A percentile compares a stretch with the other conserved stretches of the same genome.
These are phyloP conservation scores for Proisotoma minuta DNA, from an alignment of 2,888 invertebrate species.

Conservation along the genomic window DNA sequence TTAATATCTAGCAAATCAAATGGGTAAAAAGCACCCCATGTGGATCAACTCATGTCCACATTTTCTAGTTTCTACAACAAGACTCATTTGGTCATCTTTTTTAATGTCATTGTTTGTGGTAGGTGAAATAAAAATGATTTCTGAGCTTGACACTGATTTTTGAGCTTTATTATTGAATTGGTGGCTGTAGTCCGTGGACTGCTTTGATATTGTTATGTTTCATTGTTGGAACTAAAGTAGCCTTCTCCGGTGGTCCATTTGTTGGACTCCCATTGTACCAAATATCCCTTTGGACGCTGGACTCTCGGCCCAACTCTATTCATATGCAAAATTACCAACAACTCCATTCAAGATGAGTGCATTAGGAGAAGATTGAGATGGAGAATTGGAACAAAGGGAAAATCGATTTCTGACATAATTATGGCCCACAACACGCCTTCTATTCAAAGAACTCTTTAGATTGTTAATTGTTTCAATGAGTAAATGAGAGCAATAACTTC, in stretches of 20 bases:
- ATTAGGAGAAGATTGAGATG: conserved; percentile 8
- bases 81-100: neutral
- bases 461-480: conserved; percentile 18
- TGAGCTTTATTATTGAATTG: neutral
- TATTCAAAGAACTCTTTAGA: conserved; percentile 42
- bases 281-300: neutral
- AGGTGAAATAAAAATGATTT: neutral
- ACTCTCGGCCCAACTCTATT: conserved; percentile 30
- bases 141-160: neutral
- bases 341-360: conserved; percentile 12
- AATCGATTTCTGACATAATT: conserved; percentile 48
- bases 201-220: conserved; percentile 15
- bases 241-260: conserved; percentile 14
- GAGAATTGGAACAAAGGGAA: conserved; percentile 9
- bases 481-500: no score
- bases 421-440: conserved; percentile 47
- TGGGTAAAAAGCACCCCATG: conserved; percentile 14
- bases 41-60: neutral
- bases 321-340: conserved; percentile 45
- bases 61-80: neutral
- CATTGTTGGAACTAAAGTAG: conserved; percentile 12
- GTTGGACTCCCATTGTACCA: neutral
- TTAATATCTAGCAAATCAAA: neutral
- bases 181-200: neutral
- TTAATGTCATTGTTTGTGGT: neutral